Evolutionary conservation across 2,113 vertebrate species (phyloP), one percentile per base, ranked within the genome.

Genomic region (Marcusenius ussheri): DNA sequence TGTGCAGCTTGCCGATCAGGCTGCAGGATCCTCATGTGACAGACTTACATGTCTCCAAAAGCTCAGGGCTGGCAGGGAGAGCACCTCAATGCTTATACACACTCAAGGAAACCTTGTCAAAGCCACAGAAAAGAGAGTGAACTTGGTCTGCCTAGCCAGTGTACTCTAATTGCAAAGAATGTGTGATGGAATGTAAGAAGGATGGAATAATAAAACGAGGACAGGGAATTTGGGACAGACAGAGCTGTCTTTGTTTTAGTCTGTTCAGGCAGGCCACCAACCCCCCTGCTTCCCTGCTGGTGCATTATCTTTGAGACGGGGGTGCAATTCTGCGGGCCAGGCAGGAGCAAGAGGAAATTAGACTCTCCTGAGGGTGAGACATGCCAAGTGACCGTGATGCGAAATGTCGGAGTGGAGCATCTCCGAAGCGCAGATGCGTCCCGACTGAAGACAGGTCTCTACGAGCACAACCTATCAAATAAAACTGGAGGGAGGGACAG

Each of bases 211-310:
- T 58, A 11, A 62, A 45, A 88, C 3, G 35, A 62, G 35, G 51
- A 46, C 17, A 19, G 31, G 39, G 3, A 45, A 3, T 62, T 31
- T 4, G 56, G 56, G 51, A 45, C 42, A 62, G 87, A 88, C 56
- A 66, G 87, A 45, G 56, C 21, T 46, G 87, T 66, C 87, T 88
- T 88, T 88, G 87, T 88, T 21, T 88, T 19, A 35, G 5, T 11
- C 13, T 15, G 17, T 35, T 27, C 7, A 27, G 51, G 35, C 7
- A 17, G 84, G 84, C n/a, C 2, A 21, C 3, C 0, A 19, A 31
- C 6, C 6, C 49, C 51, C 35, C 19, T 7, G 3, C 17, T 1
- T 5, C 31, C 17, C 51, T 45, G 53, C 53, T 62, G 31, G 39
- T 11, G 27, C 53, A 45, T 62, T 62, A 42, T 88, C 27, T 56